Conservation (phyloP, 2,888 invertebrate genomes). For the Xylota segnis region DNA sequence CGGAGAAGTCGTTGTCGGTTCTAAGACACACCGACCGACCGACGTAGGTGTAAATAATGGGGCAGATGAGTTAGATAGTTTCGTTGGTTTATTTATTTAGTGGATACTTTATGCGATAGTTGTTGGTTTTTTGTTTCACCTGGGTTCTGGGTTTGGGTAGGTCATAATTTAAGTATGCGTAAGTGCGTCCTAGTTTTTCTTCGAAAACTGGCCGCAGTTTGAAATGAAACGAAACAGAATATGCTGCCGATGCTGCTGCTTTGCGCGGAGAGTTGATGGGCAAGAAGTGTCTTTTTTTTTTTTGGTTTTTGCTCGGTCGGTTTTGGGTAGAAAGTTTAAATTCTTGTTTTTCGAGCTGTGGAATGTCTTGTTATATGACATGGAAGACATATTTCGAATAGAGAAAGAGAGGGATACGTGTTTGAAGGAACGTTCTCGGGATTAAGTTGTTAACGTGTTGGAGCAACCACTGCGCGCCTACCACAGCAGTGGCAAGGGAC, state of each 20-base stretch:
- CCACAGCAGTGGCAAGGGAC: too few relatives aligned
- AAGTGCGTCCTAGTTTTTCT: constrained; percentile 70
- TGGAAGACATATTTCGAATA: constrained; percentile 13
- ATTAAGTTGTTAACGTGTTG: constrained; percentile 20
- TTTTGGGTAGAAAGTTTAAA: constrained; percentile 75
- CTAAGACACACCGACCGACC: constrained; percentile 24
- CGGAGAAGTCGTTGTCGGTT: constrained; percentile 32
- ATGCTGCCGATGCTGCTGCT: constrained; percentile 14
- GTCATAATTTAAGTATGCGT: constrained; percentile 68
- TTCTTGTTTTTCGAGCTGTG: constrained; percentile 67
- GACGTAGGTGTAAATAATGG: constrained; percentile 63
- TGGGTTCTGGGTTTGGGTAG: constrained; percentile 63
- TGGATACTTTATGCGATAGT: constrained; percentile 8
- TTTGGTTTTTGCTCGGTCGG: constrained; percentile 26
- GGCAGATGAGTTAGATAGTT: constrained; percentile 60
- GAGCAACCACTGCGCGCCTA: constrained; percentile 4
- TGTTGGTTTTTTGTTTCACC: constrained; percentile 26
- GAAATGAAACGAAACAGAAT: constrained; percentile 45
- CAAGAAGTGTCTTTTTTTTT: constrained; percentile 15
- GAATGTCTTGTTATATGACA: constrained; percentile 49
- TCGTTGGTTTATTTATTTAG: constrained; percentile 27
- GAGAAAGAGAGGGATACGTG: not conserved
- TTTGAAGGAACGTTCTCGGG: constrained; percentile 16
- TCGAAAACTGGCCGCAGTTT: constrained; percentile 56
- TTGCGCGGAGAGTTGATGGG: constrained; percentile 21